Base-by-base conservation (phyloP, 2,113 vertebrate species). In the Pyxicephalus adspersus region DNA sequence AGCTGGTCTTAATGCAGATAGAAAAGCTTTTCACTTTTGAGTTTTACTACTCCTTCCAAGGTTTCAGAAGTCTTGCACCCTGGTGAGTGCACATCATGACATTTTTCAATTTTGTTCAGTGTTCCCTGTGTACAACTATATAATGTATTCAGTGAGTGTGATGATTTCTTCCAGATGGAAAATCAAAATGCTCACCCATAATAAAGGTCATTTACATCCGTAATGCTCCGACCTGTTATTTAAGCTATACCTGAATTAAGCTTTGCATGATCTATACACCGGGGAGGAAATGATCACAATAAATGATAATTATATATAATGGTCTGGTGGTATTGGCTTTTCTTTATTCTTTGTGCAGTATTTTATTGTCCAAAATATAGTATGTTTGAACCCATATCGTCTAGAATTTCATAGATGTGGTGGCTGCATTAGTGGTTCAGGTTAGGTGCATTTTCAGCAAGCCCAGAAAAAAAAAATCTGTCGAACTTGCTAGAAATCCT, bases 291-390 rank as follows among this genome's bases (percentile, higher is more conserved):
- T 50, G 51, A 31, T 45, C 13, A 31, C 9, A 73, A 73, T 22
- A 57, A 18, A 73, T 71, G 8, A 58, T 22, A 23, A 20, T 5
- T 17, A 26, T 13, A 13, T 72, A 29, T 72, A 55, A 54, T 72
- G n/a, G 18, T 70, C 23, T 19, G 6, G 17, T 0, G 11, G 55
- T 38, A 5, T 73, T 52, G 23, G 4, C 6, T 4, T 18, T 22
- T 22, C 22, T 70, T 70, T 70, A 25, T 38, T 58, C 29, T 57
- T 13, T 25, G 58, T 74, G 28, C 71, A 60, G 71, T 38, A 19
- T 74, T 74, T 58, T 2, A 31, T 7, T 13, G 26, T 4, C n/a
- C 31, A 73, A 11, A 18, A 54, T 34, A 57, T 19, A 23, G 15
- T 67, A 50, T 45, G 3, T n/a, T 7, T 34, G 34, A 9, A 64